Evolutionary conservation across 92 coral and sea anemone species (phyloP).

Genomic region (Bergia puertoricense): DNA sequence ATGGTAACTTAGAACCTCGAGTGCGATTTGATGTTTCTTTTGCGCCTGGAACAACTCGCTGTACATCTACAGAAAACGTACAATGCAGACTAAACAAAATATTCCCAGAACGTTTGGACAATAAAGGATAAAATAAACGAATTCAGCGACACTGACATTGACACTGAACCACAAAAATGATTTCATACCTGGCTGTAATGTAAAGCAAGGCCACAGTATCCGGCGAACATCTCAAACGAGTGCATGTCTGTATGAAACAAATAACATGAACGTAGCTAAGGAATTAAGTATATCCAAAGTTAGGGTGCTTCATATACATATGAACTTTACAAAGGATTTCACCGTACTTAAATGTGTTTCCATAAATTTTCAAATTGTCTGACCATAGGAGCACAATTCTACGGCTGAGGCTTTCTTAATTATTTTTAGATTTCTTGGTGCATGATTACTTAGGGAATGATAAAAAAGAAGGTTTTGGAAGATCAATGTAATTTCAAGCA

Average conservation of each 20-base stretch:
- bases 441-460: too few relatives aligned
- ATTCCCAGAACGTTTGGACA: too few relatives aligned
- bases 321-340: too few relatives aligned
- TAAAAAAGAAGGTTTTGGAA: too few relatives aligned
- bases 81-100: background rate
- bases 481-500: too few relatives aligned
- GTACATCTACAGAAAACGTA: slow-evolving; percentile 67
- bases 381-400: too few relatives aligned
- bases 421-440: too few relatives aligned
- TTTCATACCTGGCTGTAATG: slow-evolving; percentile 91
- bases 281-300: too few relatives aligned
- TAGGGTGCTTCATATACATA: too few relatives aligned
- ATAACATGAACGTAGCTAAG: background rate
- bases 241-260: slow-evolving; percentile 60
- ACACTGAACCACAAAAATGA: background rate
- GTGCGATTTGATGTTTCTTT: slow-evolving; percentile 90
- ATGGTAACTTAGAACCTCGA: slow-evolving; percentile 91
- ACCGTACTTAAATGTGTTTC: too few relatives aligned
- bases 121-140: background rate
- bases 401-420: too few relatives aligned
- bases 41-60: slow-evolving; percentile 73
- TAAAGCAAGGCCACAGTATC: slow-evolving; percentile 93
- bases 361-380: too few relatives aligned
- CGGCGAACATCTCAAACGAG: slow-evolving; percentile 90
- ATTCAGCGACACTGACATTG: background rate